Evolutionary conservation across 1,140 invertebrate species (phyloP).

Genomic region (Drosophila subobscura): DNA sequence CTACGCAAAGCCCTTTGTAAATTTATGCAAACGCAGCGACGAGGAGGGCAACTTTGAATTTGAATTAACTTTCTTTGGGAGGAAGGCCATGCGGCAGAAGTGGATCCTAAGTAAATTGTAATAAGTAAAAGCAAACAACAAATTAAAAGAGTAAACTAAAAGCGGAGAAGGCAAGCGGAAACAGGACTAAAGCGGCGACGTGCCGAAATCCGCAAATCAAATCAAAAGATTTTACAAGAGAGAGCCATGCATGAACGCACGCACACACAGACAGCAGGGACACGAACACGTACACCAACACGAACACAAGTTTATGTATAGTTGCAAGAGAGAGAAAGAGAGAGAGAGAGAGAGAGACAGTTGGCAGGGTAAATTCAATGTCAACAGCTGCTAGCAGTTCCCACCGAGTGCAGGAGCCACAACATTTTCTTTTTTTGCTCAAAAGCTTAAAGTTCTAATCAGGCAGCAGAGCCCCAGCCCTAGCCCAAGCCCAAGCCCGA

Average conservation of each 20-base stretch:
- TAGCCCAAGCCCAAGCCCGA: no score
- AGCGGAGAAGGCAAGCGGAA: not conserved
- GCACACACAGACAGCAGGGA: conserved; percentile 7
- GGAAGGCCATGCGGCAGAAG: not conserved
- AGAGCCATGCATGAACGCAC: conserved; percentile 48
- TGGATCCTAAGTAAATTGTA: conserved; percentile 63
- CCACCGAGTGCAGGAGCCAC: conserved; percentile 38
- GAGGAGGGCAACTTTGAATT: conserved; percentile 43
- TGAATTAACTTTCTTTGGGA: conserved; percentile 43
- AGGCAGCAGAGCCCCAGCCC: conserved; percentile 16
- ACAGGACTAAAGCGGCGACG: conserved; percentile 41
- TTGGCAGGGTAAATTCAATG: conserved; percentile 64
- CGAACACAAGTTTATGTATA: conserved; percentile 11
- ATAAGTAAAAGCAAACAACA: conserved; percentile 71
- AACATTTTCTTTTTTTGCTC: conserved; percentile 29
- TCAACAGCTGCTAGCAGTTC: conserved; percentile 77
- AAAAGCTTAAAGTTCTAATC: conserved; percentile 67
- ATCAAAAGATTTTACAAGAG: conserved; percentile 77
- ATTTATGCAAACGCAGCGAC: conserved; percentile 56
- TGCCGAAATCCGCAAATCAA: conserved; percentile 73
- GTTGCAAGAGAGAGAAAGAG: not conserved
- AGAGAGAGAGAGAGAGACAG: conserved; percentile 2
- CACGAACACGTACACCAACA: conserved; percentile 33
- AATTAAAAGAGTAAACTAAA: conserved; percentile 71
- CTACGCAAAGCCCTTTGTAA: conserved; percentile 37